Evolutionary conservation across 2,797 vertebrate genomes (phyloP).

Genomic region (Phyllotis vaccarum): DNA sequence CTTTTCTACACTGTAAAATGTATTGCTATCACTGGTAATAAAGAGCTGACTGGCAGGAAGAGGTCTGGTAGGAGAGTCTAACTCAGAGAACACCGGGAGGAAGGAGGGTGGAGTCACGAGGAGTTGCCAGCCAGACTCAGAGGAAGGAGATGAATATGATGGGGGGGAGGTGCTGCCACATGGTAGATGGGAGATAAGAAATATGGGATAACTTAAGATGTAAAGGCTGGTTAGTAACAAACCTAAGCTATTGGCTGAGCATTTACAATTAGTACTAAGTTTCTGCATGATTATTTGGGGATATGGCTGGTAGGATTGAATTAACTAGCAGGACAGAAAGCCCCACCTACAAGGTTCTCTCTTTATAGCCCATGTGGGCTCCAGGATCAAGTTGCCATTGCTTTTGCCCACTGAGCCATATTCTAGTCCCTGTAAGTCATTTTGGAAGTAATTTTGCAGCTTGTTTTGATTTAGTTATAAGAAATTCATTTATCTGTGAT

Average conservation of each 20-base stretch:
- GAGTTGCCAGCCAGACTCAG: background rate
- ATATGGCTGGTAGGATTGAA: background rate
- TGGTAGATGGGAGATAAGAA: background rate
- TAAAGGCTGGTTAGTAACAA: background rate
- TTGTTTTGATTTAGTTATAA: background rate
- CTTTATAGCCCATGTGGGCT: background rate
- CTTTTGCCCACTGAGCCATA: background rate
- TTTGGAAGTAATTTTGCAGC: background rate
- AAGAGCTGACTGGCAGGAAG: background rate
- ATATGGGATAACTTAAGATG: background rate
- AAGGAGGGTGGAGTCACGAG: background rate
- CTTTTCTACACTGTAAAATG: background rate
- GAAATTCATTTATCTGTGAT: background rate
- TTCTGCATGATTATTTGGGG: background rate
- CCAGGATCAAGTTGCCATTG: background rate
- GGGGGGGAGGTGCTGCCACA: background rate
- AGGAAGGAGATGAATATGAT: background rate
- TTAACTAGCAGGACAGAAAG: background rate
- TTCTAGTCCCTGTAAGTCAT: background rate
- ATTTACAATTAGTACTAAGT: background rate
- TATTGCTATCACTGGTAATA: background rate
- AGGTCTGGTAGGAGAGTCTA: background rate
- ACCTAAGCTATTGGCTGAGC: background rate
- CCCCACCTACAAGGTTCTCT: background rate
- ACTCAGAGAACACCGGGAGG: background rate